Percentiles rank a stretch among this genome's conserved stretches.
These are phyloP conservation scores for Clusia tigrina DNA, from an alignment of 2,888 invertebrate genomes.

Conservation along the genomic window DNA sequence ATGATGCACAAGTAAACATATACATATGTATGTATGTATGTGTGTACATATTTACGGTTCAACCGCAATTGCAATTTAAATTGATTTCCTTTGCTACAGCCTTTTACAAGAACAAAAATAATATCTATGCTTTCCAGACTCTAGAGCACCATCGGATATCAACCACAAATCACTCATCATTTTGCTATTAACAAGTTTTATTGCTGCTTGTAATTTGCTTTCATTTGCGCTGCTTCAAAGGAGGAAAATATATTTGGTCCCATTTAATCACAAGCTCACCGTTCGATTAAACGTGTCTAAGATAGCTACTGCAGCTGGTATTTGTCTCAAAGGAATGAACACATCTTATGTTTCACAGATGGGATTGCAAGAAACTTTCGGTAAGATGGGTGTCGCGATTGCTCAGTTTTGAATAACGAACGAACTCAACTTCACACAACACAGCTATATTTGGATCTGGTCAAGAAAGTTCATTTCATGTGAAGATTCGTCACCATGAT, in stretches of 20 bases:
- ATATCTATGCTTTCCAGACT: background rate
- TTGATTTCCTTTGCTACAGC: background rate
- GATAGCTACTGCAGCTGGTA: background rate
- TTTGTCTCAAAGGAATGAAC: background rate
- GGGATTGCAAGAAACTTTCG: background rate
- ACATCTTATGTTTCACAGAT: too few species aligned
- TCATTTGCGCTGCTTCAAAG: background rate
- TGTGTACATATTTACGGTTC: too few species aligned
- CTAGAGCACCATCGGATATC: background rate
- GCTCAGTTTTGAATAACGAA: too few species aligned
- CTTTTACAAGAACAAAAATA: background rate
- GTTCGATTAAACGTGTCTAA: background rate
- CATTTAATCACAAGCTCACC: background rate
- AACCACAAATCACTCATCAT: constrained; percentile 37
- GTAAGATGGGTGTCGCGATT: background rate
- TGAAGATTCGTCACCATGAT: too few species aligned
- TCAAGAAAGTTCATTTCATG: too few species aligned
- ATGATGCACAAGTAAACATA: too few species aligned
- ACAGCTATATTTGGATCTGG: too few species aligned
- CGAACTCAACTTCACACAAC: too few species aligned
- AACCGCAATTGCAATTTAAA: background rate
- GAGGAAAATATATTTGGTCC: background rate
- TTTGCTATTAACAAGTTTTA: constrained; percentile 35
- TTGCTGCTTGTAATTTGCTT: constrained; percentile 5
- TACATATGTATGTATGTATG: too few species aligned